Conservation (phyloP, 30 jellyfish, hydroid and myxozoan species). For the Catostylus mosaicus region DNA sequence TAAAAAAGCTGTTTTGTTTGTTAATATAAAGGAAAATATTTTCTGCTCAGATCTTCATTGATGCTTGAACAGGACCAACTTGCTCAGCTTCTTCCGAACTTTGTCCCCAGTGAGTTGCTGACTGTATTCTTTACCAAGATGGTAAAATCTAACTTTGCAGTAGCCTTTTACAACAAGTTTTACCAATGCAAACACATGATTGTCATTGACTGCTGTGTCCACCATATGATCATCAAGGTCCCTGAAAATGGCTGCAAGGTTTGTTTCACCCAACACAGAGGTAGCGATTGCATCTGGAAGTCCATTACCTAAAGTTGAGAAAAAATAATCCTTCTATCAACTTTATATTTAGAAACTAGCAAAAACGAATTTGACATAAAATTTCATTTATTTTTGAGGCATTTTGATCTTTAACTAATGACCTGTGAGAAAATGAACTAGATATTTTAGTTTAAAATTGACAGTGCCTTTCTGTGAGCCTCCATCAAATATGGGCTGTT, state of each 20-base stretch:
- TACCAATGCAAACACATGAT: conserved; percentile 49
- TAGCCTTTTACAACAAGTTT: conserved; percentile 47
- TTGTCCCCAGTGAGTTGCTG: conserved; percentile 23
- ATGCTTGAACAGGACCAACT: conserved; percentile 63
- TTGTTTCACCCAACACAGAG: conserved; percentile 30
- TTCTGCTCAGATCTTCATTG: too few species aligned
- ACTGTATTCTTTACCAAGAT: conserved; percentile 56
- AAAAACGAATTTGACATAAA: too few species aligned
- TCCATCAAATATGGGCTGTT: too few species aligned
- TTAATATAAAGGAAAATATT: too few species aligned
- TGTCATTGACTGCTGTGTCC: conserved; percentile 55
- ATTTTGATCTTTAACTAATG: too few species aligned
- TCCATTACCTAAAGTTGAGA: conserved; percentile 41
- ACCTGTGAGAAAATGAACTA: too few species aligned
- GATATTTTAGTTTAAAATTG: too few species aligned
- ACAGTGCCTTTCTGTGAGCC: too few species aligned
- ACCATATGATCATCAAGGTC: conserved; percentile 57
- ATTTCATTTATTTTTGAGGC: too few species aligned
- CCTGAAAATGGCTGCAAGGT: conserved; percentile 29
- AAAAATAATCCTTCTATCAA: too few species aligned
- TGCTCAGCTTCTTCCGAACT: conserved; percentile 54
- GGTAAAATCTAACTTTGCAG: conserved; percentile 63
- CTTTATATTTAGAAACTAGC: too few species aligned
- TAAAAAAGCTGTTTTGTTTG: too few species aligned
- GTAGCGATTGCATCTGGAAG: conserved; percentile 44